A percentile compares a stretch with the other conserved stretches of the same genome.
Evolutionary conservation across 2,797 vertebrate species (phyloP).

Genomic region (Chelon labrosus): DNA sequence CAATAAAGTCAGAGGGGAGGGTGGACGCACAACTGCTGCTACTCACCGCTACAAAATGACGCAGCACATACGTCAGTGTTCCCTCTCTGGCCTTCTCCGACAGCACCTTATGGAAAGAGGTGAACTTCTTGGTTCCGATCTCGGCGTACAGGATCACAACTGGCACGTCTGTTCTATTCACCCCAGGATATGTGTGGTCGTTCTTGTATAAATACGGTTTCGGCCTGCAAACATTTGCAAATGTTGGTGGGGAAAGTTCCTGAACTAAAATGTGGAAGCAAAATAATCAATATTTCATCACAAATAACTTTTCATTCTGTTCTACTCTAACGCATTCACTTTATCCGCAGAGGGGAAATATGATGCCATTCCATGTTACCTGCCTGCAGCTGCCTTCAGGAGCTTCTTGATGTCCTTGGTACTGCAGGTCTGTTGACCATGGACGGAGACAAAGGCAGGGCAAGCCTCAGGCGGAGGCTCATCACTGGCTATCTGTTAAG

Average conservation of each 20-base stretch:
- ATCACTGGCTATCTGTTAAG: conserved; percentile 91
- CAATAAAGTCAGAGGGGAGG: background rate
- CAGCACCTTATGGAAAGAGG: conserved; percentile 90
- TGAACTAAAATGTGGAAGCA: background rate
- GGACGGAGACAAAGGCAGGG: conserved; percentile 92
- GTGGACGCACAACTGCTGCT: background rate
- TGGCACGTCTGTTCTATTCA: conserved; percentile 86
- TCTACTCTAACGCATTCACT: background rate
- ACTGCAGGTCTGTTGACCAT: conserved; percentile 92
- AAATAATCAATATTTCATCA: conserved; percentile 1
- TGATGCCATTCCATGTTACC: conserved; percentile 78
- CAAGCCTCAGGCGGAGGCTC: conserved; percentile 93
- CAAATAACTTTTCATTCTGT: background rate
- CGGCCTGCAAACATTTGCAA: conserved; percentile 82
- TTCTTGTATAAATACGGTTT: conserved; percentile 92
- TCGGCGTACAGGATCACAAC: conserved; percentile 95
- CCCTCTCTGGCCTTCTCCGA: conserved; percentile 88
- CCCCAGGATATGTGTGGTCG: conserved; percentile 91
- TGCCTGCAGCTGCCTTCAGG: conserved; percentile 91
- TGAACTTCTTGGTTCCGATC: conserved; percentile 94
- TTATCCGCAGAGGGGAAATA: conserved; percentile 20
- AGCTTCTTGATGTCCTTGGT: conserved; percentile 94
- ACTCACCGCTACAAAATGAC: conserved; percentile 94
- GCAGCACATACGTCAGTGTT: conserved; percentile 91
- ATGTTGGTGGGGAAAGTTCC: conserved; percentile 14